Evolutionary conservation across 2,113 vertebrate species (phyloP).

Genomic region (Eulemur rufifrons): DNA sequence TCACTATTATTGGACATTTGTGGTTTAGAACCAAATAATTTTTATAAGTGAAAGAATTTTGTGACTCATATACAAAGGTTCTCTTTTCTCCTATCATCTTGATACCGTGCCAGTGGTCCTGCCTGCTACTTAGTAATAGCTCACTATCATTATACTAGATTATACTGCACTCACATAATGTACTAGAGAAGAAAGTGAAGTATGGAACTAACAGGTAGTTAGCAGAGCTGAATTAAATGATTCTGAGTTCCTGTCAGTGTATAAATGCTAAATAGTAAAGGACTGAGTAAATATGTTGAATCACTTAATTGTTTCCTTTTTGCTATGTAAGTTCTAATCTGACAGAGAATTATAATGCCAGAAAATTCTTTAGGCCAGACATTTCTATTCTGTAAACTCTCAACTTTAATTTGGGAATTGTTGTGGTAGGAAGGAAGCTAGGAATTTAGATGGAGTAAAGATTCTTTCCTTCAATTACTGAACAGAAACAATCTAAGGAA

Average conservation of each 20-base stretch:
- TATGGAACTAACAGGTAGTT: background rate
- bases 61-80: background rate
- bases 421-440: background rate
- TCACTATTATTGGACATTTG: background rate
- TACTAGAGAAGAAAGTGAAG: background rate
- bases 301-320: conserved; percentile 1
- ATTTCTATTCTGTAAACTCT: conserved; percentile 7
- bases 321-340: background rate
- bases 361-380: background rate
- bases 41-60: background rate
- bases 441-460: background rate
- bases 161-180: background rate
- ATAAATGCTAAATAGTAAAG: background rate
- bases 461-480: conserved; percentile 2
- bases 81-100: background rate
- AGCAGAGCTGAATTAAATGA: background rate
- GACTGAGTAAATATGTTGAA: background rate
- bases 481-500: background rate
- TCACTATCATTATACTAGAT: background rate
- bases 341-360: background rate
- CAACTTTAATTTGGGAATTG: conserved; percentile 9
- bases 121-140: background rate
- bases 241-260: background rate
- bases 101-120: background rate
- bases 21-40: conserved; percentile 9